Base-by-base conservation (phyloP, 2,113 vertebrate genomes). In the Hassar affinis region DNA sequence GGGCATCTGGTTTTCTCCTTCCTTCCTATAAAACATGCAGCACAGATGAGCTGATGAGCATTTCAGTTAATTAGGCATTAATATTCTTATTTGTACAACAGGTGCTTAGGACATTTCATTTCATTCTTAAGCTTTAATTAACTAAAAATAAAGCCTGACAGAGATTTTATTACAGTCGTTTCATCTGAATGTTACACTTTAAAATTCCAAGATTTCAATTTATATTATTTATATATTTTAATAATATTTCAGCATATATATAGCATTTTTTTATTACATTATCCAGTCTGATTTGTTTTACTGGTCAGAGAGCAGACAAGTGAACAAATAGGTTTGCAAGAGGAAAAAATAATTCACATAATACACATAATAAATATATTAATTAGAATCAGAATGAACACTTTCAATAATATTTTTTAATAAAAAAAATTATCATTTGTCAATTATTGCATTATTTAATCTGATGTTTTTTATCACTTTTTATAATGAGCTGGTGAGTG, bases 61-160 rank as follows among this genome's bases (percentile, higher is more conserved):
- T 11, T n/a, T 27, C 25, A 42, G 4, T 15, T 27, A 72, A n/a
- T n/a, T 0, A 47, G 0, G n/a, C 4, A 45, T 7, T 25, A 45
- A 45, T 71, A 38, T 68, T 35, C 17, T 66, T 66, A 33, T 66
- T n/a, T n/a, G n/a, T n/a, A 78, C 75, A 57, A 78, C 52, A 78
- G 52, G 75, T 78, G 52, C 11, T 38, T 54, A 9, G 22, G 33
- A 71, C 11, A 38, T 27, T 47, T 47, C 2, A 47, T 12, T 14
- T 74, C n/a, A 15, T 12, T 74, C 45, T 12, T 51, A 49, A 2
- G 18, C 22, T 45, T 45, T 71, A 45, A 71, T 71, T 25, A n/a
- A n/a, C 18, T 11, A 4, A 1, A 61, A 61, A n/a, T n/a, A 12
- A 57, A 22, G 8, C 1, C 54, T 62, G 22, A 59, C 57, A 42